Evolutionary conservation across 1,140 invertebrate genomes (phyloP).

Genomic region (Sycophila sp.): DNA sequence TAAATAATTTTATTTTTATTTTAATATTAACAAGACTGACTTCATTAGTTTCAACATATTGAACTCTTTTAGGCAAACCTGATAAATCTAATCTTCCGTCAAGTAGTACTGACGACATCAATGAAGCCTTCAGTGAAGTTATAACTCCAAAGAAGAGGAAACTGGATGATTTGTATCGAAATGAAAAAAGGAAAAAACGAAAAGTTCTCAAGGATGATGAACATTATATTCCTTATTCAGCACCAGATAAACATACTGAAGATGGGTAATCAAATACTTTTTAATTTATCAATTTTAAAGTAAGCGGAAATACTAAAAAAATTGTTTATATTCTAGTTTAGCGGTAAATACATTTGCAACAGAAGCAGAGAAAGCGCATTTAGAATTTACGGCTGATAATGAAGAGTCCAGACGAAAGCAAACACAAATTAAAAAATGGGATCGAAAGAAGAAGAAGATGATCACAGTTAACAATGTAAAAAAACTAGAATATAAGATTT

Average conservation of each 20-base stretch:
- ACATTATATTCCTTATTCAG: slow-evolving; percentile 88
- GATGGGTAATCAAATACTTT: slow-evolving; percentile 72
- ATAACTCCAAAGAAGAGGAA: slow-evolving; percentile 71
- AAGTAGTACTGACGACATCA: slow-evolving; percentile 58
- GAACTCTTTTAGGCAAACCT: slow-evolving; percentile 13
- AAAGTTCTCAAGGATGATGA: slow-evolving; percentile 73
- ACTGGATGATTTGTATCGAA: slow-evolving; percentile 69
- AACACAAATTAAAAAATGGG: slow-evolving; percentile 79
- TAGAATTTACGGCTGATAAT: slow-evolving; percentile 86
- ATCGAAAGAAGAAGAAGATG: slow-evolving; percentile 93
- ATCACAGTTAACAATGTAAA: slow-evolving; percentile 74
- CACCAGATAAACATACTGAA: slow-evolving; percentile 88
- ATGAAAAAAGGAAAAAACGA: slow-evolving; percentile 68
- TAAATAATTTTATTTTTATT: slow-evolving; percentile 36
- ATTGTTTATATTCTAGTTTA: slow-evolving; percentile 64
- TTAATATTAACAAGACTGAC: slow-evolving; percentile 1
- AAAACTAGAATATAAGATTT: slow-evolving; percentile 12
- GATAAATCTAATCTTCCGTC: slow-evolving; percentile 44
- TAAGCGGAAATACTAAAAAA: not conserved
- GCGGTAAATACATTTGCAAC: slow-evolving; percentile 80
- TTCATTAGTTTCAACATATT: not conserved
- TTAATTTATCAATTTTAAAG: slow-evolving; percentile 13
- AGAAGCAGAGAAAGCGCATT: slow-evolving; percentile 76
- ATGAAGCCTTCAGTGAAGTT: slow-evolving; percentile 64
- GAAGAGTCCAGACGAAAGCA: slow-evolving; percentile 71